phyloP scores from a whole-genome alignment of 1,140 invertebrate species.

The Sminthurides bifidus region DNA sequence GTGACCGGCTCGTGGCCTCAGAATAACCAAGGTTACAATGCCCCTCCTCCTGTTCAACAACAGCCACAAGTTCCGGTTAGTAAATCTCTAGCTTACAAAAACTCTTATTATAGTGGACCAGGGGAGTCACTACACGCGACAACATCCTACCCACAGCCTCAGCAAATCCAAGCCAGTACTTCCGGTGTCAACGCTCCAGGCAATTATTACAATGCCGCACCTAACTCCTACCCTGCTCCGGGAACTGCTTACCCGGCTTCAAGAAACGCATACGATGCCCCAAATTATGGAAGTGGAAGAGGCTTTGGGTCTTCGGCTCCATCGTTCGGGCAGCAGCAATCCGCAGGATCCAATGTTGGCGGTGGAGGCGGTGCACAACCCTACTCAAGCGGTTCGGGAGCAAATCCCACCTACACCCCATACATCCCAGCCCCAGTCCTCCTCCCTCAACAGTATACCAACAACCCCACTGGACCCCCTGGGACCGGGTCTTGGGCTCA shows the following conservation, averaged over 20 bases:
- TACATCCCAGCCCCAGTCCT: background rate
- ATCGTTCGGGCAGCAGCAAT: background rate
- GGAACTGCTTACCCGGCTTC: constrained; percentile 2
- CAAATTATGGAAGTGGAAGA: constrained; percentile 6
- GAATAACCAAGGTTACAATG: constrained; percentile 9
- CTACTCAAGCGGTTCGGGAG: background rate
- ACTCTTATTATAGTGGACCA: constrained; percentile 18
- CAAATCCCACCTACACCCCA: background rate
- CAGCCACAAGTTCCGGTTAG: constrained; percentile 5
- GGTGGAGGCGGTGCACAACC: background rate
- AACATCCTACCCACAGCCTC: constrained; percentile 8
- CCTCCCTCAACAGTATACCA: background rate
- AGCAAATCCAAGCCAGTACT: constrained; percentile 22
- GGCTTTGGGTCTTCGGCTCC: constrained; percentile 1
- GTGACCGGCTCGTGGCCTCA: background rate
- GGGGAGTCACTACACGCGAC: constrained; percentile 7
- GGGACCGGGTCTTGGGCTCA: background rate
- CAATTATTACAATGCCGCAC: constrained; percentile 12
- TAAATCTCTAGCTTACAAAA: constrained; percentile 4
- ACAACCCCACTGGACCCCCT: background rate
- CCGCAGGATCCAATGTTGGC: background rate
- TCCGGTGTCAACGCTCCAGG: constrained; percentile 21
- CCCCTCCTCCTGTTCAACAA: background rate
- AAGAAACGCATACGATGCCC: constrained; percentile 5
- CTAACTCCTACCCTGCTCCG: constrained; percentile 10